phyloP scores from a whole-genome alignment of 2,888 invertebrate genomes.

The Ochlodes sylvanus region DNA sequence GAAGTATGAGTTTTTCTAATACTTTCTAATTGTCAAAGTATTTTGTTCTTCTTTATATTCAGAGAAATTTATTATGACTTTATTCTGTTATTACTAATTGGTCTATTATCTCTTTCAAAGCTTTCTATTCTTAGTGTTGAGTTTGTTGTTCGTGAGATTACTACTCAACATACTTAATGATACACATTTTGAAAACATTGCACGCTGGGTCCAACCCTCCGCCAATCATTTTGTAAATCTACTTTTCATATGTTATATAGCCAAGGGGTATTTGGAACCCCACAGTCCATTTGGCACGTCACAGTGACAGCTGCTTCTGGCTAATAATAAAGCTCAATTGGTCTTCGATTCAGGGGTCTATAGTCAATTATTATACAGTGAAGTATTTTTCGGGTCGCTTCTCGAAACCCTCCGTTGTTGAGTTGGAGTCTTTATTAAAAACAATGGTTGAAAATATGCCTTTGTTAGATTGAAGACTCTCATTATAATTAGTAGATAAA shows the following conservation, averaged over 20 bases:
- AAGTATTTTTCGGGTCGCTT: constrained; percentile 21
- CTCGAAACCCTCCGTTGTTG: constrained; percentile 11
- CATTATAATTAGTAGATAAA: constrained; percentile 6
- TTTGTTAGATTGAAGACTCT: constrained; percentile 18
- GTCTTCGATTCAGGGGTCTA: constrained; percentile 24
- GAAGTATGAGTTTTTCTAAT: too few relatives aligned
- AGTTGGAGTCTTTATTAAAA: constrained; percentile 20
- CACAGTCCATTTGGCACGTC: constrained; percentile 61
- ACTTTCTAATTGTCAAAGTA: background rate
- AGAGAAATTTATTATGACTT: too few relatives aligned
- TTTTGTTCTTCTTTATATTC: background rate
- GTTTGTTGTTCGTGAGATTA: too few relatives aligned
- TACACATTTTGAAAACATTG: background rate
- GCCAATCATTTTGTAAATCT: constrained; percentile 47
- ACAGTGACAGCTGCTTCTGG: constrained; percentile 49
- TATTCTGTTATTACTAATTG: too few relatives aligned
- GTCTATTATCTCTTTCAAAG: too few relatives aligned
- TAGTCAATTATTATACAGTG: constrained; percentile 34
- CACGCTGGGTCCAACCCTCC: constrained; percentile 27
- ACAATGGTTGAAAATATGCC: constrained; percentile 10
- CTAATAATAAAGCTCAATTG: constrained; percentile 35
- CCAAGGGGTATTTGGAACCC: constrained; percentile 49
- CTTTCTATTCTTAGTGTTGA: too few relatives aligned
- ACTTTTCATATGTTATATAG: constrained; percentile 58
- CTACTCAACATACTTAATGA: too few relatives aligned